Evolutionary conservation across 2,888 invertebrate species (phyloP), one percentile per base, ranked within the genome.

Genomic region (Adelognathus sp.): DNA sequence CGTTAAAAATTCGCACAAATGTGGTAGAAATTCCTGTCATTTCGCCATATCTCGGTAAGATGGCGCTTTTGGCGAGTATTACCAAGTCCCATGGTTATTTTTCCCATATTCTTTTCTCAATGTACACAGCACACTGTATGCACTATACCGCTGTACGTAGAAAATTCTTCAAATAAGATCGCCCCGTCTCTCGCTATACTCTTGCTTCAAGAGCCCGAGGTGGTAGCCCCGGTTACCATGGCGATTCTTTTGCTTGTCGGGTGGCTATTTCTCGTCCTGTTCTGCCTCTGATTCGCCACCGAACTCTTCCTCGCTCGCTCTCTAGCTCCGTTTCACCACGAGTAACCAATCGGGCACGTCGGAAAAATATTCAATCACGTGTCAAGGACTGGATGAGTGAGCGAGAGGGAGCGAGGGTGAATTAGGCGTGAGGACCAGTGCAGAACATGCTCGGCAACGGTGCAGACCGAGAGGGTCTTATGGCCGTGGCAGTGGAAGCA

Each of bases 361-460:
- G 90, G 88, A 90, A 90, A 90, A 90, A 90, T 90, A 90, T 90
- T 90, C 90, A 90, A 90, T 90, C 90, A 88, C 90, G 89, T 87
- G 90, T 90, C 90, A 90, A 90, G 90, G 87, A 88, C 88, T 86
- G 84, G 84, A 83, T 80, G 85, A 84, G 80, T 74, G 75, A 78
- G 74, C 67, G 79, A 76, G 80, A 24, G 21, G 21, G 5, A 11
- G 3, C 18, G 50, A 50, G 80, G 83, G 78, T 76, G 78, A 79
- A 63, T 72, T 58, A 80, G 76, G 82, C 77, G 77, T 66, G 80
- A 78, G 81, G 82, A 79, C 74, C 83, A 81, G 83, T 79, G 82
- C 82, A 82, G 83, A 82, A 76, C 80, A 74, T 76, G 69, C 27
- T 3, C 27, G 31, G 18, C 18, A 18, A 50, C 14, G 1, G 27